Percentiles rank a stretch among this genome's conserved stretches.
Evolutionary conservation across 2,113 vertebrate genomes (phyloP).

Genomic region (Plectropomus leopardus): DNA sequence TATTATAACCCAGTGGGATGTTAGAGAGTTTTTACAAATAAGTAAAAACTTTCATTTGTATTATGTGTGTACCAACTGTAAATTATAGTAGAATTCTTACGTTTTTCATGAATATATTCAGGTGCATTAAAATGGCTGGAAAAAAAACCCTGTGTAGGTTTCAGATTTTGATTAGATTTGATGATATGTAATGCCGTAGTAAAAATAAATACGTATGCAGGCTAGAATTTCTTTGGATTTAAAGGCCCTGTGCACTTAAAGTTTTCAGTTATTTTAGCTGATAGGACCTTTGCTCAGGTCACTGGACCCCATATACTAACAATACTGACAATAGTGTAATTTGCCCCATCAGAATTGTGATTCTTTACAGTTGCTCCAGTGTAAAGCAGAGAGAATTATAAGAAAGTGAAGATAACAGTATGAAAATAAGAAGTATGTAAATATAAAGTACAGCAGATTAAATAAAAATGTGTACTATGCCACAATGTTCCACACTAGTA

Average conservation of each 20-base stretch:
- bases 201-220: neutral
- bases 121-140: slow-evolving; percentile 33
- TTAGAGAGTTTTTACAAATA: slow-evolving; percentile 1
- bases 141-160: slow-evolving; percentile 1
- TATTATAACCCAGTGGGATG: slow-evolving; percentile 5
- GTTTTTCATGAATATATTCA: slow-evolving; percentile 13
- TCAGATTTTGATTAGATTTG: slow-evolving; percentile 1
- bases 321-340: neutral
- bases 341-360: no score
- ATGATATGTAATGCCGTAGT: neutral
- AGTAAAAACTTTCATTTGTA: slow-evolving; percentile 12
- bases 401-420: no score
- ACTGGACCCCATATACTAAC: neutral
- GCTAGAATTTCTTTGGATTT: neutral
- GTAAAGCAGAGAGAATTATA: no score
- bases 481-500: no score
- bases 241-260: neutral
- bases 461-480: no score
- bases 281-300: neutral
- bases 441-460: no score
- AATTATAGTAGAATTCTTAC: neutral
- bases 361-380: no score
- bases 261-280: neutral
- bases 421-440: no score
- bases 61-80: slow-evolving; percentile 16